These are phyloP conservation scores for Idris sp. DNA, from an alignment of 1,140 invertebrate species.

Conservation along the genomic window DNA sequence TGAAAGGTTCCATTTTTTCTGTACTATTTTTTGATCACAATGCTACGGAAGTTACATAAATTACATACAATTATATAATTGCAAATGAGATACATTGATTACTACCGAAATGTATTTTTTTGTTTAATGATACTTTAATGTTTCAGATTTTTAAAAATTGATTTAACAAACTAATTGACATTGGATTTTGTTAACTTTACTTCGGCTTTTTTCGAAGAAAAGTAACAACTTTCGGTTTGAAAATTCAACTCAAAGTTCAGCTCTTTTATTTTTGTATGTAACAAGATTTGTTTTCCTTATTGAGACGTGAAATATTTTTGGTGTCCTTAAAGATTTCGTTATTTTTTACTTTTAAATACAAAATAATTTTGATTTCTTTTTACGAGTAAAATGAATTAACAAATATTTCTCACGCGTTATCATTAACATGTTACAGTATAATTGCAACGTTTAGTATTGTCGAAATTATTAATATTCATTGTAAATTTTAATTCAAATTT, in stretches of 20 bases:
- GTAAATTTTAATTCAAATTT: constrained; percentile 18
- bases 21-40: constrained; percentile 46
- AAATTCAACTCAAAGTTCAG: constrained; percentile 9
- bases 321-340: constrained; percentile 36
- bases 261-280: neutral
- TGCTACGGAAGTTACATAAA: constrained; percentile 46
- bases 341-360: constrained; percentile 6
- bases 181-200: constrained; percentile 1
- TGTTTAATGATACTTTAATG: constrained; percentile 11
- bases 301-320: constrained; percentile 40
- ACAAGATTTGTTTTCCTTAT: constrained; percentile 2
- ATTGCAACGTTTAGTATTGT: constrained; percentile 40
- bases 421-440: constrained; percentile 21
- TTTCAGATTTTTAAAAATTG: constrained; percentile 19
- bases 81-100: constrained; percentile 44
- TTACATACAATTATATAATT: constrained; percentile 23
- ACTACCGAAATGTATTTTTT: constrained; percentile 30
- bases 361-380: constrained; percentile 37
- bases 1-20: constrained; percentile 13
- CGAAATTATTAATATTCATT: constrained; percentile 22
- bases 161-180: constrained; percentile 45
- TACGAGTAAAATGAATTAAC: constrained; percentile 12
- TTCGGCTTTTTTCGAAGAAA: constrained; percentile 4
- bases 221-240: constrained; percentile 9
- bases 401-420: constrained; percentile 13